phyloP scores from a whole-genome alignment of 64 coral and sea anemone species.

The Anthopleura sola region DNA sequence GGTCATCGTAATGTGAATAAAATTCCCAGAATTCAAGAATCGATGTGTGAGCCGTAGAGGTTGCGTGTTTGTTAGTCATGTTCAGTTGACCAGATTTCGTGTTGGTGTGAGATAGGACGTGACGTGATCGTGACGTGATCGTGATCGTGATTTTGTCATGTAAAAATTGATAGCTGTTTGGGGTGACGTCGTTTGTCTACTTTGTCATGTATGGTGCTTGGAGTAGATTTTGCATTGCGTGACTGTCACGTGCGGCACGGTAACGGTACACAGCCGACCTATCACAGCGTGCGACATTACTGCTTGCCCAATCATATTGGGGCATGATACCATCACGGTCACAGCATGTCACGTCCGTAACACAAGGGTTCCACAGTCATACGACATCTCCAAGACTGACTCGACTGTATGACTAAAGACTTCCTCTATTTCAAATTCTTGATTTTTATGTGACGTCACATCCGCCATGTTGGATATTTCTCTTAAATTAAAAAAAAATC shows the following conservation, averaged over 20 bases:
- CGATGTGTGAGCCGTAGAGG: background rate
- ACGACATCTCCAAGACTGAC: background rate
- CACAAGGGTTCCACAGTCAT: background rate
- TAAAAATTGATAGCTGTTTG: background rate
- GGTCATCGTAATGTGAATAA: background rate
- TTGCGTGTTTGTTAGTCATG: background rate
- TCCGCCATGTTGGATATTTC: background rate
- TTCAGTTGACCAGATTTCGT: background rate
- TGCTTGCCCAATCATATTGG: background rate
- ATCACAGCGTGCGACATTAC: background rate
- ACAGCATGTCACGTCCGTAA: background rate
- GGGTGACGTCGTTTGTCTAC: no score
- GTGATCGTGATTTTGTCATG: background rate
- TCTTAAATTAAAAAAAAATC: no score
- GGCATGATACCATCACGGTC: background rate
- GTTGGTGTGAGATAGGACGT: no score
- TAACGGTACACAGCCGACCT: background rate
- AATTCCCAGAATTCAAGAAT: background rate
- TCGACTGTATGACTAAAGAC: no score
- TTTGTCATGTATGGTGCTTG: background rate
- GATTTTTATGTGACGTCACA: background rate
- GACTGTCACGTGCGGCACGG: background rate
- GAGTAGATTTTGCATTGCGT: background rate
- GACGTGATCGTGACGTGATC: background rate
- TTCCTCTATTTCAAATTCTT: background rate